These are phyloP conservation scores for Cladorhizidae sp. DNA, from an alignment of 37 sponge, comb jelly and placozoan species.

Conservation along the genomic window DNA sequence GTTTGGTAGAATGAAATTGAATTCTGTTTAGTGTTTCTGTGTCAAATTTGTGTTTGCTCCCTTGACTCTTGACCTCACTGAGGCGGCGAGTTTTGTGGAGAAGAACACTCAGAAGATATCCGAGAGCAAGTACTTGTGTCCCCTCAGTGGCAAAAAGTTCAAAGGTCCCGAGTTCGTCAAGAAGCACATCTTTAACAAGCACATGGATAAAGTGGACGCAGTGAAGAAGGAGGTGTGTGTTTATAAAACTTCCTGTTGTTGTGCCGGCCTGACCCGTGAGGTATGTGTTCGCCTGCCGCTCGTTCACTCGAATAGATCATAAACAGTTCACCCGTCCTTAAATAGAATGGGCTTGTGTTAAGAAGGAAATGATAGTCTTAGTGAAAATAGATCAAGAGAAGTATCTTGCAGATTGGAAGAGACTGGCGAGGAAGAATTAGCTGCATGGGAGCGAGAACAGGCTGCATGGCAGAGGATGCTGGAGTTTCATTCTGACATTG, in stretches of 20 bases:
- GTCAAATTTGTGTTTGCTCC: neutral
- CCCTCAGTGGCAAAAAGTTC: slow-evolving; percentile 98
- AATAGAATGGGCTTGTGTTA: too few relatives aligned
- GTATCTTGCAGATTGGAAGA: too few relatives aligned
- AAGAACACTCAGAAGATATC: slow-evolving; percentile 86
- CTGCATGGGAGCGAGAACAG: too few relatives aligned
- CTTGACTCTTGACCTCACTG: slow-evolving; percentile 64
- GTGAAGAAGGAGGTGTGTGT: slow-evolving; percentile 86
- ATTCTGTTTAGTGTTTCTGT: neutral
- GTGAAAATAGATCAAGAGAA: too few relatives aligned
- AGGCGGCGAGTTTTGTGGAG: slow-evolving; percentile 87
- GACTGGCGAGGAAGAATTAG: too few relatives aligned
- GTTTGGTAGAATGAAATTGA: neutral
- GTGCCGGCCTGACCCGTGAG: too few relatives aligned
- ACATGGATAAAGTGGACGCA: slow-evolving; percentile 85
- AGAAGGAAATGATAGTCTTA: too few relatives aligned
- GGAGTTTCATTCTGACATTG: too few relatives aligned
- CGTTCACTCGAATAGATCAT: too few relatives aligned
- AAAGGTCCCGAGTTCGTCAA: slow-evolving; percentile 95
- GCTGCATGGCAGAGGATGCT: too few relatives aligned
- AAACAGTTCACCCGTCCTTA: too few relatives aligned
- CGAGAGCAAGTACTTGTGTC: slow-evolving; percentile 94
- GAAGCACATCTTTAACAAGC: slow-evolving; percentile 99
- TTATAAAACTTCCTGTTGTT: neutral
- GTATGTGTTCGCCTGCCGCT: too few relatives aligned